A percentile compares a stretch with the other conserved stretches of the same genome.
Evolutionary conservation across 2,888 invertebrate genomes (phyloP).

Genomic region (Tolmerus cingulatus): DNA sequence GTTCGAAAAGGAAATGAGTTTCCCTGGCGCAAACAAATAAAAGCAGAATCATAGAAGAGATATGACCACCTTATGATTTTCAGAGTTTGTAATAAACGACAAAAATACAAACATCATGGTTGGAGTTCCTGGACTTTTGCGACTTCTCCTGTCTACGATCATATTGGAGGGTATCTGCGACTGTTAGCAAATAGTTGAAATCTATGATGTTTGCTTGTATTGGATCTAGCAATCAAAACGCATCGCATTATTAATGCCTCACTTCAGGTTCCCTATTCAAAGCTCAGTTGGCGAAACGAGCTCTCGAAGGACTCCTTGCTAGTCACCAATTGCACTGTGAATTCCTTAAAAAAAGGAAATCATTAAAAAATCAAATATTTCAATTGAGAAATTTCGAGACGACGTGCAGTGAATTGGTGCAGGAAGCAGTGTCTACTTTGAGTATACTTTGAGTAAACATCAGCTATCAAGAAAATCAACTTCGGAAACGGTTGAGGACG

Average conservation of each 20-base stretch:
- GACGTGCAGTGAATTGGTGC: conserved; percentile 45
- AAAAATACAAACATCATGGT: conserved; percentile 67
- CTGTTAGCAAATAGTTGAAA: conserved; percentile 66
- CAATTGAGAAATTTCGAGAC: conserved; percentile 61
- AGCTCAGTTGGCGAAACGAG: conserved; percentile 56
- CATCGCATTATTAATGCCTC: conserved; percentile 90
- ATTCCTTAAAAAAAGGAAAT: conserved; percentile 62
- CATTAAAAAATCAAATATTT: conserved; percentile 64
- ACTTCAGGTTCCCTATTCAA: conserved; percentile 71
- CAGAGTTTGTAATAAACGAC: conserved; percentile 59
- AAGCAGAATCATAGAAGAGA: neutral
- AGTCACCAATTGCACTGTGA: conserved; percentile 59
- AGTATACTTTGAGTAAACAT: conserved; percentile 52
- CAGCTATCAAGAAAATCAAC: conserved; percentile 50
- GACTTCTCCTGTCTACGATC: conserved; percentile 66
- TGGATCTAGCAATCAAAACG: conserved; percentile 75
- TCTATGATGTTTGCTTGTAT: conserved; percentile 79
- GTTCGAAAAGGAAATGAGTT: neutral
- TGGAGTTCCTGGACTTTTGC: conserved; percentile 73
- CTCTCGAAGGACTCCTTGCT: conserved; percentile 54
- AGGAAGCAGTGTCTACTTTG: conserved; percentile 29
- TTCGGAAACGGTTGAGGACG: conserved; percentile 52
- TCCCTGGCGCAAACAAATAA: neutral
- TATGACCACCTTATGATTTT: neutral
- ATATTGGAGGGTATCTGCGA: conserved; percentile 52